Conservation (phyloP, 1,140 invertebrate genomes). For the Littorina saxatilis region DNA sequence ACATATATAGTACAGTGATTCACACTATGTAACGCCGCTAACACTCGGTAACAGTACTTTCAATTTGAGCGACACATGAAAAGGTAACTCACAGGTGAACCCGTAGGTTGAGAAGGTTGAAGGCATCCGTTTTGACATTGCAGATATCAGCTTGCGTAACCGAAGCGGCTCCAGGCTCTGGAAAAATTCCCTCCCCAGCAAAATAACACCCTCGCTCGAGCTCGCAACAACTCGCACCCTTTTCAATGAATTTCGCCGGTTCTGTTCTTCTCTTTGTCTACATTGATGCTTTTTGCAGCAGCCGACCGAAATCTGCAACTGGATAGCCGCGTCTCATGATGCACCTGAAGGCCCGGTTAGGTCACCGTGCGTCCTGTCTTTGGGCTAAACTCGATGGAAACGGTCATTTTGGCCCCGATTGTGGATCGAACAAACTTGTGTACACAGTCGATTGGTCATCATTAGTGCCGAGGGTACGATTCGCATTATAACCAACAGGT, state of each 20-base stretch:
- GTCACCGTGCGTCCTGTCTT: neutral
- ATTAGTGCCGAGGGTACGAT: neutral
- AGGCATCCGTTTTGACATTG: slow-evolving; percentile 4
- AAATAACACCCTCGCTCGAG: slow-evolving; percentile 13
- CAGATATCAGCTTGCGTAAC: neutral
- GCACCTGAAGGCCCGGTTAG: neutral
- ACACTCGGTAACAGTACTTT: too few relatives aligned
- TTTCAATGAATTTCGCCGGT: neutral
- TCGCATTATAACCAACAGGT: neutral
- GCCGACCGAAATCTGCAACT: neutral
- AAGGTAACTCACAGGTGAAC: slow-evolving; percentile 5
- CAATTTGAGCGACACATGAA: too few relatives aligned
- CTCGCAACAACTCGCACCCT: slow-evolving; percentile 6
- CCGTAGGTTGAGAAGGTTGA: neutral
- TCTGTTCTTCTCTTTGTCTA: slow-evolving; percentile 9
- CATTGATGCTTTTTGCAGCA: slow-evolving; percentile 20
- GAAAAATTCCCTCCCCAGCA: neutral
- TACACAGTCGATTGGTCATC: slow-evolving; percentile 6
- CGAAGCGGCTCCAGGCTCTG: neutral
- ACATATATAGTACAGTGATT: too few relatives aligned
- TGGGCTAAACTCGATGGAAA: neutral
- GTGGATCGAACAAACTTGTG: neutral
- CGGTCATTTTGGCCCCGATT: neutral
- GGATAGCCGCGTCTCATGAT: neutral
- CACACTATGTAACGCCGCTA: too few relatives aligned